Evolutionary conservation across 1,140 invertebrate genomes (phyloP).

Genomic region (Plectus sambesii): DNA sequence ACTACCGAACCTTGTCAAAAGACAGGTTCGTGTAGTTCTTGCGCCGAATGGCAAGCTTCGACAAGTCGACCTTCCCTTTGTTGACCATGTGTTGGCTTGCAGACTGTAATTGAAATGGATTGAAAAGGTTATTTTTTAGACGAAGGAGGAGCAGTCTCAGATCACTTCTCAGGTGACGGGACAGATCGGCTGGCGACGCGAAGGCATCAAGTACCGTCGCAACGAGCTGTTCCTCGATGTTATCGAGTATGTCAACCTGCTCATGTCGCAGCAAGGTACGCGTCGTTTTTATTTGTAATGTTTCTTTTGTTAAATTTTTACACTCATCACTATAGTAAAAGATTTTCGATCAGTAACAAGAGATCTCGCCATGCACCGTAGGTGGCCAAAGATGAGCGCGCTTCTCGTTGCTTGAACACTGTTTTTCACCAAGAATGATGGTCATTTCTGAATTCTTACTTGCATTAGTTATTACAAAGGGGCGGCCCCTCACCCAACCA

Average conservation of each 20-base stretch:
- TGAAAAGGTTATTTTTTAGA: slow-evolving; percentile 53
- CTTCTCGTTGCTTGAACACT: no score
- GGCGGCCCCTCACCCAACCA: no score
- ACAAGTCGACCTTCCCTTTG: no score
- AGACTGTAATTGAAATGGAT: slow-evolving; percentile 1
- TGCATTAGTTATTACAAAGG: no score
- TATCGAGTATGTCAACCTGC: slow-evolving; percentile 92
- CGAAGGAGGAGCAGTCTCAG: slow-evolving; percentile 97
- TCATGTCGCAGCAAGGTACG: slow-evolving; percentile 95
- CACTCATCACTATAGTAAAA: not conserved
- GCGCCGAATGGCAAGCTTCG: no score
- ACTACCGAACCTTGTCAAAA: no score
- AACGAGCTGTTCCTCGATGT: slow-evolving; percentile 99
- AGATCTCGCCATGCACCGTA: no score
- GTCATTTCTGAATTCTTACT: no score
- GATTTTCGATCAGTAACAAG: no score
- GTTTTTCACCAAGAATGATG: slow-evolving; percentile 8
- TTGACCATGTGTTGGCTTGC: not conserved
- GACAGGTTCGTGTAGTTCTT: no score
- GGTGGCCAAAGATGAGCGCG: not conserved
- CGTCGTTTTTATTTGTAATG: slow-evolving; percentile 11
- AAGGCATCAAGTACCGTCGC: slow-evolving; percentile 96
- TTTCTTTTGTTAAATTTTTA: slow-evolving; percentile 12
- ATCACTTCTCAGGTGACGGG: slow-evolving; percentile 96
- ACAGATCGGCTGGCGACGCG: slow-evolving; percentile 97